These are phyloP conservation scores for Cantharis nigra DNA, from an alignment of 2,888 invertebrate genomes.

Conservation along the genomic window DNA sequence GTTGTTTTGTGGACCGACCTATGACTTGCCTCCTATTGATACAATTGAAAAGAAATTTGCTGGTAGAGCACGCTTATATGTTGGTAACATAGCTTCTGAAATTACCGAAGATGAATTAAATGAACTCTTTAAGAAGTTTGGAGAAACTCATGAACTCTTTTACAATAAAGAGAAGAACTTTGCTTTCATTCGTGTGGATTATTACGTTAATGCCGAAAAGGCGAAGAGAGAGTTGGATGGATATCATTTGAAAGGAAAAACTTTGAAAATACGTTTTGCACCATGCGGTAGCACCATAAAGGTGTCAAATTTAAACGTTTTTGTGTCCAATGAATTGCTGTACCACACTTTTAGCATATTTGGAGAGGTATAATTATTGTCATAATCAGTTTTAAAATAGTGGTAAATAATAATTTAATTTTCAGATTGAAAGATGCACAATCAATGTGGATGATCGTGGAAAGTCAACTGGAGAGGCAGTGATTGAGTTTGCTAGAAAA, in stretches of 20 bases:
- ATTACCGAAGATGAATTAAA: constrained; percentile 87
- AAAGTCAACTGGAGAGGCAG: constrained; percentile 93
- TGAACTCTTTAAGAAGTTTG: constrained; percentile 83
- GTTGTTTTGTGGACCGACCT: constrained; percentile 72
- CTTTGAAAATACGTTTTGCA: constrained; percentile 90
- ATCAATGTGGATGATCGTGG: constrained; percentile 97
- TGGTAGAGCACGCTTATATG: constrained; percentile 91
- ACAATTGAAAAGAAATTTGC: constrained; percentile 83
- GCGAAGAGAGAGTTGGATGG: constrained; percentile 96
- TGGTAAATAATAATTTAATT: neutral
- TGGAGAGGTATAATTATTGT: constrained; percentile 68
- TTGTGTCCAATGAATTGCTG: constrained; percentile 93
- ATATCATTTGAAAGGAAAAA: constrained; percentile 78
- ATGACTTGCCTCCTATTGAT: constrained; percentile 75
- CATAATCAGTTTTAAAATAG: neutral
- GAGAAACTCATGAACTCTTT: constrained; percentile 91
- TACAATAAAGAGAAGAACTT: constrained; percentile 95
- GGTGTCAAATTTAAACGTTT: constrained; percentile 89
- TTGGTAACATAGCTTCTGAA: constrained; percentile 88
- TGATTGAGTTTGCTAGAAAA: constrained; percentile 93
- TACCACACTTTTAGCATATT: constrained; percentile 87
- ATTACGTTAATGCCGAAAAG: constrained; percentile 87
- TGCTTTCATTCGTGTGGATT: constrained; percentile 94
- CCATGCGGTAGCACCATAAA: constrained; percentile 91
- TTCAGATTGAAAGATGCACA: constrained; percentile 75